Conservation (phyloP, 2,113 vertebrate species). For the Ploceus nigricollis region DNA sequence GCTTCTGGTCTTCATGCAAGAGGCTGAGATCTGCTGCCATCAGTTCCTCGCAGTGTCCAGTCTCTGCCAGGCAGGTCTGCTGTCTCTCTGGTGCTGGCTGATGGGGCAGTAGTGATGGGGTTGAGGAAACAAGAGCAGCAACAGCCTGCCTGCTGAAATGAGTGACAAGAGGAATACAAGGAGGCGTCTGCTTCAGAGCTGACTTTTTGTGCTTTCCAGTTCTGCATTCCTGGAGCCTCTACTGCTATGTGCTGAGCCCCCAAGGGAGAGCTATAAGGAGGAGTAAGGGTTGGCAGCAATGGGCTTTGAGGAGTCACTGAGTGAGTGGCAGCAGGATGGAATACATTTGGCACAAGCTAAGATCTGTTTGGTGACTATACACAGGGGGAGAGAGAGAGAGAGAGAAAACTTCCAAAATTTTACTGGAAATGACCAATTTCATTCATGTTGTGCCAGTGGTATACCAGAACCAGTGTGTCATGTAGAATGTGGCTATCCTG, state of each 20-base stretch:
- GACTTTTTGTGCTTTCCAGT: neutral
- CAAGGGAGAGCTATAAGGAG: neutral
- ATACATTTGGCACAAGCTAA: neutral
- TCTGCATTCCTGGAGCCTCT: neutral
- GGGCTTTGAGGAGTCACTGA: neutral
- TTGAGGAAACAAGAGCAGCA: neutral
- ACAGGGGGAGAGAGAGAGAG: no score
- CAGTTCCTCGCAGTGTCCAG: neutral
- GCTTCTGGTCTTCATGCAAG: neutral
- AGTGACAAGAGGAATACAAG: neutral
- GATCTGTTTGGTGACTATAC: accelerated
- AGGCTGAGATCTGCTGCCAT: neutral
- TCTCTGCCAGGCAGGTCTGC: neutral
- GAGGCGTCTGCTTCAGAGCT: neutral
- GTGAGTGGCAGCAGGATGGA: neutral
- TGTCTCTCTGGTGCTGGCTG: neutral
- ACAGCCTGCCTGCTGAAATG: neutral
- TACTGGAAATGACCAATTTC: neutral
- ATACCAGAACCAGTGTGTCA: neutral
- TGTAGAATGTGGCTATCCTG: accelerated
- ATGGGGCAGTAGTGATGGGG: neutral
- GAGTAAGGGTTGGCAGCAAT: neutral
- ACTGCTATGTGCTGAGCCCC: neutral
- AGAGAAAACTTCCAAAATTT: neutral
- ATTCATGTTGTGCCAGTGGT: neutral